phyloP scores from a whole-genome alignment of 2,113 vertebrate species.

The Cepphus grylle region DNA sequence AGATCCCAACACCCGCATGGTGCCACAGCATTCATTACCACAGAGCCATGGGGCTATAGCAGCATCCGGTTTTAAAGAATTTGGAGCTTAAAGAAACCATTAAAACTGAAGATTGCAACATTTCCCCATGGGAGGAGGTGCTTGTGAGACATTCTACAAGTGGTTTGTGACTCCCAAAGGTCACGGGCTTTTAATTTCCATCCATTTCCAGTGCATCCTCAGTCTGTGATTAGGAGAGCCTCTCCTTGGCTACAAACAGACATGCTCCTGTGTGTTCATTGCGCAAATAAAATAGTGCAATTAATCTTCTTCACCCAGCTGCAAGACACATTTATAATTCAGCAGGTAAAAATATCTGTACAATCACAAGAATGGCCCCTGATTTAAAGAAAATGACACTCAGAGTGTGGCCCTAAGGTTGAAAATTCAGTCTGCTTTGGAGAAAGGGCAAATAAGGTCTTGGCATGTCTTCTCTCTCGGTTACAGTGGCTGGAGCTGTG shows the following conservation, averaged over 20 bases:
- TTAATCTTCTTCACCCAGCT: neutral
- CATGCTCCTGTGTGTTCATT: neutral
- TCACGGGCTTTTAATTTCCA: neutral
- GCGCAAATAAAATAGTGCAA: neutral
- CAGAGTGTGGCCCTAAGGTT: neutral
- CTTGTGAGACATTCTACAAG: neutral
- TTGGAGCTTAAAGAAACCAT: neutral
- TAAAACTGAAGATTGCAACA: neutral
- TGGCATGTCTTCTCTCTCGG: neutral
- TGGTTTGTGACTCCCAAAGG: neutral
- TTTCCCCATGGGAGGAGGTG: neutral
- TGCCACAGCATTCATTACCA: fast-evolving
- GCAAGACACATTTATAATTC: neutral
- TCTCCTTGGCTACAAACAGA: neutral
- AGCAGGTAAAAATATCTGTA: neutral
- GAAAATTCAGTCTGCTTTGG: neutral
- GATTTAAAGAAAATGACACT: neutral
- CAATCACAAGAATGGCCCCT: neutral
- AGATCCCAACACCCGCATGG: neutral
- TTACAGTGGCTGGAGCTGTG: neutral
- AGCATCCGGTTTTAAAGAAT: neutral
- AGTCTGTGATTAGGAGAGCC: neutral
- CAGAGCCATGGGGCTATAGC: neutral
- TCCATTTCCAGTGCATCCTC: neutral
- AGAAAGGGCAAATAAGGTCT: neutral